Base-by-base conservation (phyloP, 2,888 invertebrate species). In the Capitulum mitella region DNA sequence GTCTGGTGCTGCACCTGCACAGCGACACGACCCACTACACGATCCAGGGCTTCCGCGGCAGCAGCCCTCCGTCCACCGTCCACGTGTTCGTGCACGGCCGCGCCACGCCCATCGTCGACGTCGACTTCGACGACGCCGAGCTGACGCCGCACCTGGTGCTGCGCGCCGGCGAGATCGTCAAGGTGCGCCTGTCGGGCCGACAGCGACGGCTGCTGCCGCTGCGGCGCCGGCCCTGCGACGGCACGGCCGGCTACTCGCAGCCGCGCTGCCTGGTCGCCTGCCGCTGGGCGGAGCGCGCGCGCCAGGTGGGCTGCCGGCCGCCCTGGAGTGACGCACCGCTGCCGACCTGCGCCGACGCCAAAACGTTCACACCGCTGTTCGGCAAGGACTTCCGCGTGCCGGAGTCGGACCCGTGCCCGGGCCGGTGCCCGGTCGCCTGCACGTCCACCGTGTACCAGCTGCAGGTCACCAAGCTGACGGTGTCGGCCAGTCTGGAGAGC, bases 21-120 rank as follows among this genome's bases (percentile, higher is more conserved):
- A 58, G 58, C 58, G 58, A 58, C 58, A n/a, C 58, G 58, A 29
- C 58, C 58, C n/a, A 58, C n/a, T 29, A 58, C 58, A 58, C 58
- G 8, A 29, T 29, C n/a, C 10, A n/a, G 10, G 58, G 58, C 58
- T 3, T 29, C 58, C 3, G 58, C n/a, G 12, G 8, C 58, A 1
- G 29, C 58, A 26, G 10, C n/a, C n/a, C 5, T 12, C n/a, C 10
- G 58, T n/a, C 58, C n/a, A 29, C n/a, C n/a, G n/a, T 58, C n/a
- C n/a, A 58, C 58, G 10, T 58, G n/a, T 58, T 58, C 58, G n/a
- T 58, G n/a, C n/a, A n/a, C 58, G 58, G 58, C n/a, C n/a, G 0
- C 58, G 8, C n/a, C n/a, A n/a, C 58, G 29, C 58, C 58, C 58
- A 58, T 58, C n/a, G 58, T 58, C 3, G 58, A 58, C 58, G 12